A percentile compares a stretch with the other conserved stretches of the same genome.
Evolutionary conservation across 1,140 invertebrate genomes (phyloP).

Genomic region (Calephelis nemesis): DNA sequence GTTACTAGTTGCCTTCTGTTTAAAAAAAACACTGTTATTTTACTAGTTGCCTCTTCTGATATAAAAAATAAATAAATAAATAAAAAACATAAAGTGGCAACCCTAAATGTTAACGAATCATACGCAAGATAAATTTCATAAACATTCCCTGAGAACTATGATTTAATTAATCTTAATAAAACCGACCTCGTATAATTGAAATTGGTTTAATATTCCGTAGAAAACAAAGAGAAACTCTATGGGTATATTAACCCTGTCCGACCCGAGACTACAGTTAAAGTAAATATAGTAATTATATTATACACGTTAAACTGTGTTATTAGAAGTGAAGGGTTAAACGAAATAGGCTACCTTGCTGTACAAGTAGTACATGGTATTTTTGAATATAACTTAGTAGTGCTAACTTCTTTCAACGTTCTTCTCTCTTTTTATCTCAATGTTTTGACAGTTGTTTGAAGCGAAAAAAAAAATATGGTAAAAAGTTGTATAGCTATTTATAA

Average conservation of each 20-base stretch:
- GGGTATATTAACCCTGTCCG: constrained; percentile 52
- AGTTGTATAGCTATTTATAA: too few species aligned
- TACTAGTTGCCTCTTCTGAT: too few species aligned
- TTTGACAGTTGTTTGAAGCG: too few species aligned
- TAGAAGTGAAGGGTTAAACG: not conserved
- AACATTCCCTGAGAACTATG: constrained; percentile 52
- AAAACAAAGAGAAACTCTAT: constrained; percentile 42
- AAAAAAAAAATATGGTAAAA: too few species aligned
- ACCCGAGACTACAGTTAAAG: constrained; percentile 26
- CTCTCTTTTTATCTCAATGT: too few species aligned
- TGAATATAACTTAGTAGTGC: too few species aligned
- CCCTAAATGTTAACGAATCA: constrained; percentile 35
- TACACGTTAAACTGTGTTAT: constrained; percentile 8
- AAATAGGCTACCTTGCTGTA: not conserved
- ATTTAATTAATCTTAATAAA: constrained; percentile 71
- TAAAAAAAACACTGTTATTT: not conserved
- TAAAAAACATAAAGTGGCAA: constrained; percentile 22
- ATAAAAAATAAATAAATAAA: not conserved
- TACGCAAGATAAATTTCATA: constrained; percentile 42
- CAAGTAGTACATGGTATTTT: too few species aligned
- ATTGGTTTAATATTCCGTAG: constrained; percentile 52
- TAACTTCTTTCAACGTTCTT: too few species aligned
- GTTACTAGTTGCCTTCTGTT: too few species aligned
- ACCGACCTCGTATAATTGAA: constrained; percentile 58
- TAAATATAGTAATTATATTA: constrained; percentile 15